Evolutionary conservation across 1,140 invertebrate species (phyloP), one percentile per base, ranked within the genome.

Genomic region (Elymnias hypermnestra): DNA sequence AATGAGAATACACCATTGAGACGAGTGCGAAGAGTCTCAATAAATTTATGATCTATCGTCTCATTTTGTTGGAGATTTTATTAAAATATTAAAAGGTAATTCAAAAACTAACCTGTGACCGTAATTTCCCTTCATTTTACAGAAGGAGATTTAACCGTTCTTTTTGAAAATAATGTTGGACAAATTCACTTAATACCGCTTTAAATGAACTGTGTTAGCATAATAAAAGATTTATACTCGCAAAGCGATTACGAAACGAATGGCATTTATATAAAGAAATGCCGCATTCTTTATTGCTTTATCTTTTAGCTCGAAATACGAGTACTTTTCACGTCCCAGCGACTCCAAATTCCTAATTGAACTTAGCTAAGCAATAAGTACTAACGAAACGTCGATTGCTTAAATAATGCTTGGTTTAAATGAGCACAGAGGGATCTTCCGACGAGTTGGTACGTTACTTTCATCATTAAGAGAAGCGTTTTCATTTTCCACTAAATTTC

Each of bases 181-280:
- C 72, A 74, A 79, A 73, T 82, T 82, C 81, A 82, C 73, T 77
- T 75, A 78, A 75, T 78, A 69, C 72, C 58, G 63, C 65, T 72
- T 76, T 77, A 78, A 84, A 82, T 82, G 81, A 84, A 84, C 74
- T 69, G 71, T 81, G 60, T 63, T 76, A 71, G 71, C 68, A 72
- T 78, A 76, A 78, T 78, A 81, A 81, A 81, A 78, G 78, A 83
- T 75, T 81, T 81, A 74, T 75, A 74, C 66, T 76, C 55, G 28
- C 60, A 69, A 74, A 76, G 59, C 66, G 71, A 77, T 83, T 78
- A 72, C 64, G 67, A 59, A 75, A 75, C 60, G 65, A 64, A 63
- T 58, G 57, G 68, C 76, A 76, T 76, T 72, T 69, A 58, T 58
- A 62, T 66, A 75, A 67, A 64, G 57, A 57, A 53, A 54, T 4